Base-by-base conservation (phyloP, 2,113 vertebrate species). In the Ptilonorhynchus violaceus region DNA sequence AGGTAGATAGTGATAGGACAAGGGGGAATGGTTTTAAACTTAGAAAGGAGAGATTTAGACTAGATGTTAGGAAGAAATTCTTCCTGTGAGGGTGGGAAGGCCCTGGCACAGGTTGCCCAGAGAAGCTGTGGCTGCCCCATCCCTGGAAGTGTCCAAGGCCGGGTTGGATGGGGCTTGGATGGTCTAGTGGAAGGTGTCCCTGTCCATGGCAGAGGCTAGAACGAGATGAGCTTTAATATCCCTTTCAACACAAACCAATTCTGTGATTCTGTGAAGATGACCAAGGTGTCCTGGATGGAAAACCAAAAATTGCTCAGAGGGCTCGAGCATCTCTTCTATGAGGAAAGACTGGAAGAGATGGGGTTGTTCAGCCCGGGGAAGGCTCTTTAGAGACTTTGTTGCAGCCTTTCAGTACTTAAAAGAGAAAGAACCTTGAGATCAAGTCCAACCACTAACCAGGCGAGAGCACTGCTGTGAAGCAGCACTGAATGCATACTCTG, bases 21-120 rank as follows among this genome's bases (percentile, higher is more conserved):
- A 50, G 13, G 9, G 16, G 2, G 1, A 4, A 55, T 9, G 6
- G 55, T 3, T 52, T 74, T 20, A 55, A 55, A 78, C 2, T 30
- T 11, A 25, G 25, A 33, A 16, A 62, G 6, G 7, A 11, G 6
- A 56, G 56, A 39, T 42, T 56, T 16, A 47, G 19, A 42, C 3
- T 4, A 15, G n/a, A 28, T 10, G 5, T 2, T n/a, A 60, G 67
- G 24, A 78, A 74, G 42, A 46, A 41, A 33, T 37, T 18, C 24
- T 55, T 27, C 6, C 0, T 2, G 3, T 41, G 52, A 50, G 5
- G 7, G 13, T 39, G 31, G 10, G 0, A 1, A 87, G 9, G 0
- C 16, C 0, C 37, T 39, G 11, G 35, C 4, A 2, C 8, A 79
- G 11, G 46, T 0, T 79, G 2, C 8, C 14, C 72, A n/a, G 46